A percentile compares a stretch with the other conserved stretches of the same genome.
Conservation (phyloP, 2,797 vertebrate genomes). For the Hippocampus kuda region DNA sequence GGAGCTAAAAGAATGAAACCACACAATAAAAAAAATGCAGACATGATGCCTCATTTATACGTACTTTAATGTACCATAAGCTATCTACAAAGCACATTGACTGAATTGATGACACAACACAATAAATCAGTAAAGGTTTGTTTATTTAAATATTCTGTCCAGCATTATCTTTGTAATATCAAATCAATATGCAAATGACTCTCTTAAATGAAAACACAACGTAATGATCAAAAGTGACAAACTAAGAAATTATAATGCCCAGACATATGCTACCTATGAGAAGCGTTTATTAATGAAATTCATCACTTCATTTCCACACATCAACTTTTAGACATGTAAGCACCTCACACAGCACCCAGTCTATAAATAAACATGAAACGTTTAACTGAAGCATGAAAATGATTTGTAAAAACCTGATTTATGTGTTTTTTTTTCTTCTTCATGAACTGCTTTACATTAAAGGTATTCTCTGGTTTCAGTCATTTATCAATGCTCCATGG, state of each 20-base stretch:
- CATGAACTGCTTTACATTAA: constrained; percentile 61
- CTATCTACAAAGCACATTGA: constrained; percentile 6
- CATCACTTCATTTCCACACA: neutral
- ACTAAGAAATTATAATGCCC: constrained; percentile 9
- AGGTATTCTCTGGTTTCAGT: constrained; percentile 53
- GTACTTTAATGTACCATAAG: too few relatives aligned
- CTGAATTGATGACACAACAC: constrained; percentile 14
- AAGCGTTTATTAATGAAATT: neutral
- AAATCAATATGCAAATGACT: constrained; percentile 44
- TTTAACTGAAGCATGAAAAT: constrained; percentile 23
- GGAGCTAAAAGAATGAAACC: too few relatives aligned
- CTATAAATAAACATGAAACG: constrained; percentile 15
- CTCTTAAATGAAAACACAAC: constrained; percentile 29
- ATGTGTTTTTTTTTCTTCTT: constrained; percentile 14
- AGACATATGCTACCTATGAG: constrained; percentile 15
- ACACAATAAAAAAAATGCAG: too few relatives aligned
- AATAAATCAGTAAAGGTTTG: constrained; percentile 50
- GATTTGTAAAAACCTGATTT: constrained; percentile 51
- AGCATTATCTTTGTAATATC: constrained; percentile 52
- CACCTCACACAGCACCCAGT: constrained; percentile 31
- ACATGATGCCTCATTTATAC: too few relatives aligned
- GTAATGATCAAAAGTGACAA: constrained; percentile 16
- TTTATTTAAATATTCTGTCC: constrained; percentile 69
- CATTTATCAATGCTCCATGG: constrained; percentile 40
- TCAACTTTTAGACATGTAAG: constrained; percentile 17